Base-by-base conservation (phyloP, 1,140 invertebrate species). In the Physella acuta region DNA sequence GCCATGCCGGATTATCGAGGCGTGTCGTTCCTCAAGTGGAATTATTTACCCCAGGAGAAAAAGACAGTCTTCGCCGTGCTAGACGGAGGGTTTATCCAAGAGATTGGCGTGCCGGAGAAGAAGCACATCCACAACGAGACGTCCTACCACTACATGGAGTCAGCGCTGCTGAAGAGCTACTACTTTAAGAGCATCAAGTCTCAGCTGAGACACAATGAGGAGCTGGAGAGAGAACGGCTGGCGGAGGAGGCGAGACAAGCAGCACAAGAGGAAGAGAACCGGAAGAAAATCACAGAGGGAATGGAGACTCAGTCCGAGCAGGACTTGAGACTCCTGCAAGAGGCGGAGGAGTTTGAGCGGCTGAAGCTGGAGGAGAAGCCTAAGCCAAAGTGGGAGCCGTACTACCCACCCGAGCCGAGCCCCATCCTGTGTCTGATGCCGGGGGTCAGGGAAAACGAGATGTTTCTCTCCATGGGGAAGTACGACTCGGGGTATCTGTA, bases 401-500 rank as follows among this genome's bases (percentile, higher is more conserved):
- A 56, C 49, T 59, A 69, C 16, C 69, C 69, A 1, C 58, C 55
- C 14, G 34, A 53, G 20, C 58, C 59, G 28, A 65, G 65, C 26
- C 59, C 64, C 4, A 64, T 73, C 16, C 26, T 63, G 11, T 28
- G 65, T 28, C 49, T 71, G n/a, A 20, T 60, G 2, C 62, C 60
- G 11, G 31, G 51, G n/a, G 30, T 51, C 16, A n/a, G 55, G 0
- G 17, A 33, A 8, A n/a, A 52, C 26, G 33, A 44, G 5, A 37
- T 73, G 20, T 55, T 64, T 28, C 14, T 73, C 26, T 52, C 68
- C 26, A 49, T 73, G 44, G 71, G 68, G 1, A 44, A 55, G 8
- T 73, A 73, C n/a, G 71, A 73, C 39, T 55, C 67, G 0, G 71
- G 71, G 3, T 73, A 69, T 24, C 4, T 73, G 17, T 73, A 73